phyloP scores from a whole-genome alignment of 2,888 invertebrate species.

The Melitaea athalia region DNA sequence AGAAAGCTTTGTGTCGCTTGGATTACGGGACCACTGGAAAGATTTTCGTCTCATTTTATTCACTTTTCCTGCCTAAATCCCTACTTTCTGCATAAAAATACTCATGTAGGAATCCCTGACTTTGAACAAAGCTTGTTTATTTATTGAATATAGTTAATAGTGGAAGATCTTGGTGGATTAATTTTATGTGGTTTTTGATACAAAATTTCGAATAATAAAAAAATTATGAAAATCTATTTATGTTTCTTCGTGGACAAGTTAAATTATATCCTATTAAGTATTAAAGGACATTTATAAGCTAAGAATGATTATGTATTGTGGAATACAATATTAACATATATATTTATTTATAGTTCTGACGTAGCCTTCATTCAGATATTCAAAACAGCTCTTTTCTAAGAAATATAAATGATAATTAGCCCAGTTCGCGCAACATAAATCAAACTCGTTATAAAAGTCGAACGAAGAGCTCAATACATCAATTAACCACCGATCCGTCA shows the following conservation, averaged over 20 bases:
- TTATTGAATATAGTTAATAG: no score
- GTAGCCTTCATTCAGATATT: neutral
- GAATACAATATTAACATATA: neutral
- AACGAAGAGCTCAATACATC: slow-evolving; percentile 31
- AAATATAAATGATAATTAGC: neutral
- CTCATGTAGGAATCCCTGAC: no score
- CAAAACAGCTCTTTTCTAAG: neutral
- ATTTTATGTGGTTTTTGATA: no score
- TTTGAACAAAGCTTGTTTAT: no score
- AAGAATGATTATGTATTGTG: no score
- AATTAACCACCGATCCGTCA: slow-evolving; percentile 7
- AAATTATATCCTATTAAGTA: no score
- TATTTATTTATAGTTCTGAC: neutral
- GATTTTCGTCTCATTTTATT: neutral
- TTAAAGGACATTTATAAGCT: no score
- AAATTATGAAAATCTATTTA: no score
- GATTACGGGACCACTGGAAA: neutral
- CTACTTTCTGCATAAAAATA: neutral
- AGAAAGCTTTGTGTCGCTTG: neutral
- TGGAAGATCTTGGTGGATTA: no score
- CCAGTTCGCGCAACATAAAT: neutral
- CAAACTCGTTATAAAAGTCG: slow-evolving; percentile 27
- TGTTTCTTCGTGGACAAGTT: no score
- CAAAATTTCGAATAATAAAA: no score
- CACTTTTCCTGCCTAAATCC: neutral